A percentile compares a stretch with the other conserved stretches of the same genome.
Conservation (phyloP, 2,888 invertebrate species). For the Scelioninae gen. 1 region DNA sequence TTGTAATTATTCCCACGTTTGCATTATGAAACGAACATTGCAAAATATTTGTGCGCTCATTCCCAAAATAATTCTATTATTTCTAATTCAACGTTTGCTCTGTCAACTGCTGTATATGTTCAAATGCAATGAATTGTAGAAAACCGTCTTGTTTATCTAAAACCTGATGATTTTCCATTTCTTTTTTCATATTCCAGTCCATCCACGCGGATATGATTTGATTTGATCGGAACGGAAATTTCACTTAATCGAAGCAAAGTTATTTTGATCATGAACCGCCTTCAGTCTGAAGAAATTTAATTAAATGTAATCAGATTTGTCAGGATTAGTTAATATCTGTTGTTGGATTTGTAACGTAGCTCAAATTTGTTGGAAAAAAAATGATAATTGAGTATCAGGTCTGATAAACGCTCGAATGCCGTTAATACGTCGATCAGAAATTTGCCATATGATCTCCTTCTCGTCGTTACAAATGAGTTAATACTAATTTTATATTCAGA, state of each 20-base stretch:
- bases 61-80: slow-evolving; percentile 20
- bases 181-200: slow-evolving; percentile 13
- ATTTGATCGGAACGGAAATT: slow-evolving; percentile 25
- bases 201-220: slow-evolving; percentile 21
- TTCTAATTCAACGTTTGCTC: slow-evolving; percentile 33
- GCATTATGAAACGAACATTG: slow-evolving; percentile 41
- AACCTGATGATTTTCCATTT: slow-evolving; percentile 37
- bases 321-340: slow-evolving; percentile 7
- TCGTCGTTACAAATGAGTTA: slow-evolving; percentile 24
- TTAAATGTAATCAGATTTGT: slow-evolving; percentile 35
- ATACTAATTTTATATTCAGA: slow-evolving; percentile 36
- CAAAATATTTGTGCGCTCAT: slow-evolving; percentile 60
- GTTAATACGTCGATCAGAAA: slow-evolving; percentile 7
- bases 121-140: slow-evolving; percentile 30
- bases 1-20: slow-evolving; percentile 16
- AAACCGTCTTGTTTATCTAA: slow-evolving; percentile 30
- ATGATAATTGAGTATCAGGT: background rate
- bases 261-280: slow-evolving; percentile 15
- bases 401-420: slow-evolving; percentile 17
- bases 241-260: slow-evolving; percentile 35
- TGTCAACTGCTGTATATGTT: slow-evolving; percentile 15
- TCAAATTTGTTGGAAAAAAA: too few relatives aligned
- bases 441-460: slow-evolving; percentile 11
- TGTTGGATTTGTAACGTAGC: background rate
- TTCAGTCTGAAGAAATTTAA: slow-evolving; percentile 21